Evolutionary conservation across 2,797 vertebrate species (phyloP).

Genomic region (Myioborus miniatus): DNA sequence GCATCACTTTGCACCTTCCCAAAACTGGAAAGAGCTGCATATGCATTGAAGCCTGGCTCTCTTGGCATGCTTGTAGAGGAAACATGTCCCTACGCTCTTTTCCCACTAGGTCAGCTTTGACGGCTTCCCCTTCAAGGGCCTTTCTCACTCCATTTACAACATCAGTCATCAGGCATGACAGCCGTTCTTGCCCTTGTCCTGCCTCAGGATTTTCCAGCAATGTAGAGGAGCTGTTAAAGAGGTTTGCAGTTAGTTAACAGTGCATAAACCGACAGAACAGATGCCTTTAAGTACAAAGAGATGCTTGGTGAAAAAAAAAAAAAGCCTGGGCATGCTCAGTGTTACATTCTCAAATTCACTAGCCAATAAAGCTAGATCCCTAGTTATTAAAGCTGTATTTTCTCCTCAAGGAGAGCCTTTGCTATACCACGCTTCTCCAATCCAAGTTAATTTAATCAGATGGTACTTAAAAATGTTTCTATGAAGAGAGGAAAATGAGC

Average conservation of each 20-base stretch:
- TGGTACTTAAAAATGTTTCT: not conserved
- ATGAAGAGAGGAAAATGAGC: not conserved
- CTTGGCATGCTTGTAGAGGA: slow-evolving; percentile 16
- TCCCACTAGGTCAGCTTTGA: slow-evolving; percentile 59
- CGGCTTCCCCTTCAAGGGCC: slow-evolving; percentile 27
- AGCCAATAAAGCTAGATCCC: slow-evolving; percentile 18
- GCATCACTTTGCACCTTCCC: slow-evolving; percentile 45
- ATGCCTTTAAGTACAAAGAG: slow-evolving; percentile 3
- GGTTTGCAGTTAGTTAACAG: slow-evolving; percentile 51
- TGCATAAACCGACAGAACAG: slow-evolving; percentile 34
- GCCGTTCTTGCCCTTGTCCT: slow-evolving; percentile 9
- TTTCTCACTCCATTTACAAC: slow-evolving; percentile 48
- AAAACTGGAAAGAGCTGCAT: slow-evolving; percentile 9
- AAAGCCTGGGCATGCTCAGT: slow-evolving; percentile 8
- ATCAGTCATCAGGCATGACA: slow-evolving; percentile 15
- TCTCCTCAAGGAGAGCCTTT: slow-evolving; percentile 17
- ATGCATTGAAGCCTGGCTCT: slow-evolving; percentile 14
- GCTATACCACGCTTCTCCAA: not conserved
- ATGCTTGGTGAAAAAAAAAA: not conserved
- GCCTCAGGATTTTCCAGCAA: slow-evolving; percentile 50
- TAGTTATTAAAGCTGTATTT: slow-evolving; percentile 47
- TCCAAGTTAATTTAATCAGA: slow-evolving; percentile 27
- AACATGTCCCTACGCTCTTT: slow-evolving; percentile 14
- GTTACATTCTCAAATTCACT: not conserved
- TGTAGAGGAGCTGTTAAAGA: slow-evolving; percentile 45